A percentile compares a stretch with the other conserved stretches of the same genome.
Conservation (phyloP, 2,113 vertebrate species). For the Nycticorax nycticorax region DNA sequence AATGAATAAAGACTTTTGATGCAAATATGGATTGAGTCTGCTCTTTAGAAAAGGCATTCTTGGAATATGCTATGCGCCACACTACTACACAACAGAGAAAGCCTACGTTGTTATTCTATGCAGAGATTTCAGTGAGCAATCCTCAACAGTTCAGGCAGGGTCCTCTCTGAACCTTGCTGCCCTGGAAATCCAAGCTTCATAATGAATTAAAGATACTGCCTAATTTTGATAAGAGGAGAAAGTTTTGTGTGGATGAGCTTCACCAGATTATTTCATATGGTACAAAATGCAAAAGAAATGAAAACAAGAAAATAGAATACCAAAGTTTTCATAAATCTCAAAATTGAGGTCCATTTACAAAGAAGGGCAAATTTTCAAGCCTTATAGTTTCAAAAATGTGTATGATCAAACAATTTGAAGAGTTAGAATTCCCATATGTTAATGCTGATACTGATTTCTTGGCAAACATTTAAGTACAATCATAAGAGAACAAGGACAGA, state of each 20-base stretch:
- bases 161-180: background rate
- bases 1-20: background rate
- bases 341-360: background rate
- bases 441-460: background rate
- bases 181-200: background rate
- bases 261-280: background rate
- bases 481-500: background rate
- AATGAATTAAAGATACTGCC: background rate
- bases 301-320: background rate
- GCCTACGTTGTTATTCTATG: rapidly evolving
- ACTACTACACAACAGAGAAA: background rate
- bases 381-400: background rate
- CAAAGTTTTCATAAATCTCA: background rate
- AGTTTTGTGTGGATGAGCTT: background rate
- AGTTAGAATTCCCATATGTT: background rate
- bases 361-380: background rate
- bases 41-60: background rate
- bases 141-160: background rate
- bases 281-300: background rate
- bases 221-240: background rate
- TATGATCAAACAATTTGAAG: background rate
- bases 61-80: background rate
- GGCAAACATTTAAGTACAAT: background rate
- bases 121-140: background rate
- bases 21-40: background rate